These are phyloP conservation scores for Synchiropus splendidus DNA, from an alignment of 2,113 vertebrate species.

Conservation along the genomic window DNA sequence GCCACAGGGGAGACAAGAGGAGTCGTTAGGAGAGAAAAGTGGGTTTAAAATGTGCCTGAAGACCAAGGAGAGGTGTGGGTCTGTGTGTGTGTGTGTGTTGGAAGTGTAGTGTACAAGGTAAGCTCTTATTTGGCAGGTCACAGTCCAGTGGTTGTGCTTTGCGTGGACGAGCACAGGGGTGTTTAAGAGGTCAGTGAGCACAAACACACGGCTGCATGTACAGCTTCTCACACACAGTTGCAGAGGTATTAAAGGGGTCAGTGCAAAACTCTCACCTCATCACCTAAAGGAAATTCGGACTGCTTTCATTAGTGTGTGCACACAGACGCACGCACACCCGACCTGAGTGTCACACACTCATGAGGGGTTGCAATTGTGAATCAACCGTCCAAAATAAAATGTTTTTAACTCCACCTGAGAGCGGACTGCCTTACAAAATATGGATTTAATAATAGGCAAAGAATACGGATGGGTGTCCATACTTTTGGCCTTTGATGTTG, in stretches of 20 bases:
- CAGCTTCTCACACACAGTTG: conserved; percentile 28
- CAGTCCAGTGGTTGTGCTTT: conserved; percentile 69
- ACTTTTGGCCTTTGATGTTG: too few species aligned
- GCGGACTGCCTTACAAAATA: too few species aligned
- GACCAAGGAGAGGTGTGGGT: conserved; percentile 19
- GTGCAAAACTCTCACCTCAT: conserved; percentile 52
- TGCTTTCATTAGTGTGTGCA: conserved; percentile 43
- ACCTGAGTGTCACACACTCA: background rate
- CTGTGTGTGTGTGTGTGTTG: conserved; percentile 2
- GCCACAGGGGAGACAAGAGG: background rate
- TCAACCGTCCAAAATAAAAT: background rate
- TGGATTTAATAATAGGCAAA: too few species aligned
- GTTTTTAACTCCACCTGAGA: background rate
- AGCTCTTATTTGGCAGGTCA: conserved; percentile 71
- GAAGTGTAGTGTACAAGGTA: conserved; percentile 45
- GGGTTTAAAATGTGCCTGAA: conserved; percentile 35
- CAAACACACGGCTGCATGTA: conserved; percentile 46
- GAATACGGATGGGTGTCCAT: too few species aligned
- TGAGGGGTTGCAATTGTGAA: background rate
- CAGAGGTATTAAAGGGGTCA: conserved; percentile 59
- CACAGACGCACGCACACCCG: conserved; percentile 5
- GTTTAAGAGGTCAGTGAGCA: conserved; percentile 72
- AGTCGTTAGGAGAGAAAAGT: conserved; percentile 31
- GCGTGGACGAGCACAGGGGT: conserved; percentile 66
- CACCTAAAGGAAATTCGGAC: conserved; percentile 52